Conservation (phyloP, 1,140 invertebrate genomes). For the Danaus plexippus region DNA sequence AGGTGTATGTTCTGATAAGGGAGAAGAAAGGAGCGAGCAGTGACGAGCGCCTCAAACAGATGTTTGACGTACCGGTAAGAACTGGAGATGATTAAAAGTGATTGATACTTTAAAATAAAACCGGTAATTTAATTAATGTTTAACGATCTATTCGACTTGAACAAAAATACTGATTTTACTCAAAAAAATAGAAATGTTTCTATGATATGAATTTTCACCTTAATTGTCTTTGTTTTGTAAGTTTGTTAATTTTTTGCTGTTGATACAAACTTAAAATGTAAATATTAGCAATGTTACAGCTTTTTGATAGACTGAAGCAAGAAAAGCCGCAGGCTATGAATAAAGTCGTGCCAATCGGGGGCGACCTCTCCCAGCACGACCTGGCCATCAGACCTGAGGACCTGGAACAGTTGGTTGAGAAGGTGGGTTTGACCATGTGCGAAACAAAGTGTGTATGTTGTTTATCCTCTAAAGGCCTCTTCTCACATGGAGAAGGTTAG, state of each 20-base stretch:
- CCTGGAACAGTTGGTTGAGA: conserved; percentile 11
- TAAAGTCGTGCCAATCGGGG: conserved; percentile 17
- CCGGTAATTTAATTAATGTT: neutral
- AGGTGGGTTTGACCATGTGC: conserved; percentile 7
- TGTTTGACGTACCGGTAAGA: conserved; percentile 20
- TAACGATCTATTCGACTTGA: neutral
- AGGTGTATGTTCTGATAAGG: conserved; percentile 18
- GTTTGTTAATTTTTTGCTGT: too few relatives aligned
- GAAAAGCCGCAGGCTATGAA: conserved; percentile 12
- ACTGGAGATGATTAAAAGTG: too few relatives aligned
- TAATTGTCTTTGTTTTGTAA: too few relatives aligned
- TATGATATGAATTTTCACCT: too few relatives aligned
- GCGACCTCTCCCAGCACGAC: conserved; percentile 12
- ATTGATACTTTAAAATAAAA: neutral
- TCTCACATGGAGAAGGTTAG: too few relatives aligned
- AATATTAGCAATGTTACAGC: conserved; percentile 6
- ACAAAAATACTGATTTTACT: too few relatives aligned
- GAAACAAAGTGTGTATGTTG: too few relatives aligned
- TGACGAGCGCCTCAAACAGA: conserved; percentile 8
- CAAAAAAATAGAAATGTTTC: too few relatives aligned
- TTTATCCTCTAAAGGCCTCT: too few relatives aligned
- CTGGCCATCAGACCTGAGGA: conserved; percentile 14
- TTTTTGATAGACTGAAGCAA: conserved; percentile 16
- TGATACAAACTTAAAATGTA: too few relatives aligned
- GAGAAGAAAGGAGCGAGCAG: conserved; percentile 10